Conservation (phyloP, 2,888 invertebrate genomes). For the Thera obeliscata region DNA sequence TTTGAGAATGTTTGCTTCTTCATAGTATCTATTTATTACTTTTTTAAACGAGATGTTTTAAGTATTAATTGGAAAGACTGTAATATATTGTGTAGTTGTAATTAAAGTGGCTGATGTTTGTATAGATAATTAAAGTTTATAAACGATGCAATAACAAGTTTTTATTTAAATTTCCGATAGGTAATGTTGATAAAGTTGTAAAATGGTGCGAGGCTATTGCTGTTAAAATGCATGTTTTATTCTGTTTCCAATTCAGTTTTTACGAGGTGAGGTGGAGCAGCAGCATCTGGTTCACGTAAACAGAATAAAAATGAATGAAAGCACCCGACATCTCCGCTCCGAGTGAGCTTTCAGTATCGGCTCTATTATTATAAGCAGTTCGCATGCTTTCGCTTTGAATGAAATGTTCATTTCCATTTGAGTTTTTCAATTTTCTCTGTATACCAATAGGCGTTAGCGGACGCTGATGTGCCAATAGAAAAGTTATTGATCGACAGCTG, state of each 20-base stretch:
- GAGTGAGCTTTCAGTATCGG: constrained; percentile 53
- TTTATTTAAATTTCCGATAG: constrained; percentile 43
- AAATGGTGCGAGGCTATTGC: constrained; percentile 52
- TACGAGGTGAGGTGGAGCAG: constrained; percentile 67
- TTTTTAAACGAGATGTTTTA: constrained; percentile 73
- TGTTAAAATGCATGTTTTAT: constrained; percentile 69
- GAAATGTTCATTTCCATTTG: constrained; percentile 57
- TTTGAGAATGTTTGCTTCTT: constrained; percentile 79
- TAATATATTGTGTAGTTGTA: constrained; percentile 82
- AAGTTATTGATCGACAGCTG: constrained; percentile 43
- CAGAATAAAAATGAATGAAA: constrained; percentile 72
- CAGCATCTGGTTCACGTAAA: constrained; percentile 74
- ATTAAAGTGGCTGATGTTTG: constrained; percentile 80
- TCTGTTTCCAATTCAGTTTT: constrained; percentile 73
- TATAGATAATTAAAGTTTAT: constrained; percentile 82
- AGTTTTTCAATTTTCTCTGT: constrained; percentile 52
- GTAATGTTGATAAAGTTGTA: constrained; percentile 49
- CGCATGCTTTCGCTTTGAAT: constrained; percentile 56
- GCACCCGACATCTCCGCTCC: constrained; percentile 53
- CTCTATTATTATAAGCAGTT: constrained; percentile 54
- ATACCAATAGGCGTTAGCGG: constrained; percentile 33
- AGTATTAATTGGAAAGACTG: constrained; percentile 84
- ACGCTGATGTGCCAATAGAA: constrained; percentile 42
- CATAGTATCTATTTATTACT: constrained; percentile 71
- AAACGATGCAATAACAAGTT: constrained; percentile 57